phyloP scores from a whole-genome alignment of 2,888 invertebrate species.

The Drosophila buzzatii region DNA sequence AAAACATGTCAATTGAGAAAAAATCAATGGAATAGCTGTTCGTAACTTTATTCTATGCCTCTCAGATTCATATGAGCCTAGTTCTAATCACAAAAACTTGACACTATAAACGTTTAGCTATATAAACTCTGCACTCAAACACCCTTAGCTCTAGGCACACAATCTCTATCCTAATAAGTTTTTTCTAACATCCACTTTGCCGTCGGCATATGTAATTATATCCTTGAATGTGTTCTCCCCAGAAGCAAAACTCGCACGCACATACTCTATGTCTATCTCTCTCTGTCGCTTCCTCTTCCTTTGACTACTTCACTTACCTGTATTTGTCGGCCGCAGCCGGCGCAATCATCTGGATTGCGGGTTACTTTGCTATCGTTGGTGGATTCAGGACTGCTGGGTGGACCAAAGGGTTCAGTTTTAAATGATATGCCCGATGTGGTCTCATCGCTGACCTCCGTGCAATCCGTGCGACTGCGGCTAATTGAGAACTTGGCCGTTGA shows the following conservation, averaged over 20 bases:
- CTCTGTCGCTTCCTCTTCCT: too few relatives aligned
- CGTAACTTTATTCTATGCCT: neutral
- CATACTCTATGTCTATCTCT: neutral
- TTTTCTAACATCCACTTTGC: neutral
- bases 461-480: slow-evolving; percentile 82
- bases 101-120: neutral
- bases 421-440: slow-evolving; percentile 84
- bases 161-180: neutral
- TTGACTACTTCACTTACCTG: slow-evolving; percentile 83
- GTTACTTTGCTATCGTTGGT: slow-evolving; percentile 83
- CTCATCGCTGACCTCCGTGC: slow-evolving; percentile 83
- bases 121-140: too few relatives aligned
- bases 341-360: slow-evolving; percentile 87
- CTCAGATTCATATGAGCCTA: neutral
- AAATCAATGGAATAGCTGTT: neutral
- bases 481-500: slow-evolving; percentile 84
- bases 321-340: slow-evolving; percentile 95
- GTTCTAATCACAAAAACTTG: neutral
- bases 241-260: neutral
- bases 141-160: too few relatives aligned
- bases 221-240: neutral
- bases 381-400: slow-evolving; percentile 85
- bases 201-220: slow-evolving; percentile 5
- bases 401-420: slow-evolving; percentile 85
- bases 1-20: too few relatives aligned